Evolutionary conservation across 2,113 vertebrate species (phyloP), one percentile per base, ranked within the genome.

Genomic region (Onychostoma macrolepis): DNA sequence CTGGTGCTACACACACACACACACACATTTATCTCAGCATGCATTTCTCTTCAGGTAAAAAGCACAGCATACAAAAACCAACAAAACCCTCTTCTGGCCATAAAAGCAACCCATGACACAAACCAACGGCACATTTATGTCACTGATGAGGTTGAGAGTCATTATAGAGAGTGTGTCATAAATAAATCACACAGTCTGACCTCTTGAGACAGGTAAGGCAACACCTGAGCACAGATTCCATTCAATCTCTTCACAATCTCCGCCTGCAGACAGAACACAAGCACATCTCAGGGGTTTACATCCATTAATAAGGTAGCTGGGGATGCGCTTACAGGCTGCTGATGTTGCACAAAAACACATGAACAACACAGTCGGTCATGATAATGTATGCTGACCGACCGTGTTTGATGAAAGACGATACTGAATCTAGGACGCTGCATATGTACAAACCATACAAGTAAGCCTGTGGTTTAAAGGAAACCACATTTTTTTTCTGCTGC

Each of bases 221-320:
- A 95, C 89, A 99, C 98, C 93, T 99, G 98, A 21, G 98, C 98
- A 85, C 98, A 99, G 89, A 99, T 99, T 41, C 97, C 98, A 1
- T 99, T 99, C 93, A 99, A 94, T 94, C 98, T 94, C 95, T 99
- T 99, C 89, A 99, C 98, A 2, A 99, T 99, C 92, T 99, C 98
- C 28, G 98, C 98, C 98, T 99, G 86, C 21, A 75, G 45, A 80
- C 33, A n/a, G 19, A 89, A 36, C 12, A 26, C 36, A 85, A 56
- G 77, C 69, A 83, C 30, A 82, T 69, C 58, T 38, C 85, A 38
- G 13, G 43, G 26, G 63, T 67, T 71, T 71, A 74, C 33, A 12
- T 53, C 7, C 67, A 56, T 50, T 74, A 74, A 74, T 58, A 41
- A 74, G 30, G 33, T 24, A 56, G 43, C 63, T 30, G 65, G 41